Evolutionary conservation across 2,797 vertebrate genomes (phyloP).

Genomic region (Platyrinchus mystaceus): DNA sequence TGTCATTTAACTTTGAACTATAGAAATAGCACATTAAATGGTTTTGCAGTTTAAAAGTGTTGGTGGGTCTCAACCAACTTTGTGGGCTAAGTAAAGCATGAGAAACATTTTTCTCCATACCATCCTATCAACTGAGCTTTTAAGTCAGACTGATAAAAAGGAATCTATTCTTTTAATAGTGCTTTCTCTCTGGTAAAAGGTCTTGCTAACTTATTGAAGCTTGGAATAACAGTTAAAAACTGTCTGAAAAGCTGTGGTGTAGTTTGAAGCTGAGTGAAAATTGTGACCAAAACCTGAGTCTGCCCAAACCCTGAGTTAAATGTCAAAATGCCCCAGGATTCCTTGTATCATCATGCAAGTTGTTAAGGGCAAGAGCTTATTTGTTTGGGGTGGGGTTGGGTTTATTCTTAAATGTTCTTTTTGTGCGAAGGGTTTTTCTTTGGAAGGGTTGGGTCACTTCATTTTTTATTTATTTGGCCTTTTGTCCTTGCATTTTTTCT

Average conservation of each 20-base stretch:
- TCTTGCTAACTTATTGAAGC: constrained; percentile 12
- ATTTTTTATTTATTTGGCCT: not conserved
- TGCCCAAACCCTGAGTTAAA: not conserved
- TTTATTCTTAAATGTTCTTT: not conserved
- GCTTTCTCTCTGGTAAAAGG: constrained; percentile 8
- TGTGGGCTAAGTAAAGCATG: not conserved
- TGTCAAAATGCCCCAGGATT: not conserved
- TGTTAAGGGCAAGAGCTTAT: not conserved
- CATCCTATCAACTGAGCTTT: not conserved
- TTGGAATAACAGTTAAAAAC: constrained; percentile 32
- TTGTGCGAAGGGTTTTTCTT: not conserved
- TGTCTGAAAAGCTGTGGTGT: constrained; percentile 6
- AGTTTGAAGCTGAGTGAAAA: constrained; percentile 6
- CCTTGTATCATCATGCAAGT: not conserved
- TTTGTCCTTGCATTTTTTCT: not conserved
- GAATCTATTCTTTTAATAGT: constrained; percentile 43
- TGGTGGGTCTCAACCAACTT: not conserved
- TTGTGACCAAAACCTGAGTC: constrained; percentile 1
- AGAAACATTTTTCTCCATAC: not conserved
- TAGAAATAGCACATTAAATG: not conserved
- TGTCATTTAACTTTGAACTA: not conserved
- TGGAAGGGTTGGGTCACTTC: not conserved
- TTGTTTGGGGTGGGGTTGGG: not conserved
- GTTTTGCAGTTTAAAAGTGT: not conserved
- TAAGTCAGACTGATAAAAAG: constrained; percentile 21